phyloP scores from a whole-genome alignment of 2,797 vertebrate species.

The Channa striata region DNA sequence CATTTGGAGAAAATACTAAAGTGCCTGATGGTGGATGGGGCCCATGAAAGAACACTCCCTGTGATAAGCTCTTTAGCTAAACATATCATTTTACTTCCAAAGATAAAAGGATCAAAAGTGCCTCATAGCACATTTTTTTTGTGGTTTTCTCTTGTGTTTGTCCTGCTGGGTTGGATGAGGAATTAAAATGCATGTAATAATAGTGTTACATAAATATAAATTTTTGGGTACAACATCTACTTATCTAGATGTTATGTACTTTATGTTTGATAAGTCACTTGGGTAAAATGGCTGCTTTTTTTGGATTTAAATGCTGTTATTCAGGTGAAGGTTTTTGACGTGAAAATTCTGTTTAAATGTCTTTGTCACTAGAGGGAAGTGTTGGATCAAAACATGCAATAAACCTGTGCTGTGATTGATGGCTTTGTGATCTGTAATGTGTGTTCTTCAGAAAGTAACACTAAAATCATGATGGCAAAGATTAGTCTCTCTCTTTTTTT shows the following conservation, averaged over 20 bases:
- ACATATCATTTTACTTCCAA: slow-evolving; percentile 42
- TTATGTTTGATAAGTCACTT: slow-evolving; percentile 10
- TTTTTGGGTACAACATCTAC: not conserved
- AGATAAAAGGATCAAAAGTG: slow-evolving; percentile 26
- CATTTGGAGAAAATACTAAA: not conserved
- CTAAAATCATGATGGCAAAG: slow-evolving; percentile 14
- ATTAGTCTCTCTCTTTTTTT: slow-evolving; percentile 35
- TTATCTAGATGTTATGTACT: slow-evolving; percentile 22
- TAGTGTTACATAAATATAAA: slow-evolving; percentile 18
- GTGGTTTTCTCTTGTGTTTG: not conserved
- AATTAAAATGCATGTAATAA: slow-evolving; percentile 26
- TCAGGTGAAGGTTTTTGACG: slow-evolving; percentile 31
- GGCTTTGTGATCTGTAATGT: slow-evolving; percentile 12
- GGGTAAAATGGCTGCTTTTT: slow-evolving; percentile 23
- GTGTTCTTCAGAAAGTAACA: slow-evolving; percentile 25
- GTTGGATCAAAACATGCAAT: slow-evolving; percentile 52
- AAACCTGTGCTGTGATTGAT: slow-evolving; percentile 56
- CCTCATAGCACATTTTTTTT: slow-evolving; percentile 16
- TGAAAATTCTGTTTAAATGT: slow-evolving; percentile 33
- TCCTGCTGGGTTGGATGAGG: slow-evolving; percentile 27
- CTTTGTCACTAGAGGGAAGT: slow-evolving; percentile 76
- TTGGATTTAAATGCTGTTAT: slow-evolving; percentile 43
- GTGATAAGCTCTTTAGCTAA: not conserved
- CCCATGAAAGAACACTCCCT: slow-evolving; percentile 9
- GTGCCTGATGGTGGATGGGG: not conserved